These are phyloP conservation scores for Neomorphus geoffroyi DNA, from an alignment of 2,797 vertebrate species.

Conservation along the genomic window DNA sequence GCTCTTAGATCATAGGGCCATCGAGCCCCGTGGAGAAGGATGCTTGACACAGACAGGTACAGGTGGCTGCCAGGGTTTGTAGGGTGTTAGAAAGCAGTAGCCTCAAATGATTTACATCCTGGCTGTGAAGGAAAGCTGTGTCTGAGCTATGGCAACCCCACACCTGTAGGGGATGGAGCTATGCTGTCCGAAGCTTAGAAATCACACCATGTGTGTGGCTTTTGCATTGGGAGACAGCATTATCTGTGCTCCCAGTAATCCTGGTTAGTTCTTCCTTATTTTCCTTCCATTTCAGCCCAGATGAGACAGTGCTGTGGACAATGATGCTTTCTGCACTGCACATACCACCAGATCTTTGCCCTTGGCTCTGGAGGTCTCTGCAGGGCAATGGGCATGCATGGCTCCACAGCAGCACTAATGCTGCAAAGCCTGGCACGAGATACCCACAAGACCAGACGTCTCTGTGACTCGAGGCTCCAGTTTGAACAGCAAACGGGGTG, in stretches of 20 bases:
- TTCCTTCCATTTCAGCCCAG: too few relatives aligned
- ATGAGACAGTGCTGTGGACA: not conserved
- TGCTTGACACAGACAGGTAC: not conserved
- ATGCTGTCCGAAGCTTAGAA: too few relatives aligned
- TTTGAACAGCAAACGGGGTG: fast-evolving
- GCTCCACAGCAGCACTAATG: not conserved
- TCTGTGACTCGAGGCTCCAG: not conserved
- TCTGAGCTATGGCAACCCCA: too few relatives aligned
- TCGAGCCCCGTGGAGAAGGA: fast-evolving
- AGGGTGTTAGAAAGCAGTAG: not conserved
- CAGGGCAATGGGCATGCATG: fast-evolving
- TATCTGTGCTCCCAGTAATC: too few relatives aligned
- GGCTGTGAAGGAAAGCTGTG: too few relatives aligned
- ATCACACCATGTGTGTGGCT: too few relatives aligned
- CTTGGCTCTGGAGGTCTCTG: not conserved
- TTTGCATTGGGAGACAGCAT: too few relatives aligned
- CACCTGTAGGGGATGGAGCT: too few relatives aligned
- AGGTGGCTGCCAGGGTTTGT: not conserved
- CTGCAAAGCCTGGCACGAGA: not conserved
- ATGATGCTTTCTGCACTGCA: not conserved
- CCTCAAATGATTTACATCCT: not conserved
- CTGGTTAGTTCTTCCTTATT: too few relatives aligned
- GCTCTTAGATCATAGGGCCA: not conserved
- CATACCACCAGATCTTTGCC: not conserved
- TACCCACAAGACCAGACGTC: not conserved